Conservation (phyloP, 2,113 vertebrate genomes). For the Cochlearius cochlearius region DNA sequence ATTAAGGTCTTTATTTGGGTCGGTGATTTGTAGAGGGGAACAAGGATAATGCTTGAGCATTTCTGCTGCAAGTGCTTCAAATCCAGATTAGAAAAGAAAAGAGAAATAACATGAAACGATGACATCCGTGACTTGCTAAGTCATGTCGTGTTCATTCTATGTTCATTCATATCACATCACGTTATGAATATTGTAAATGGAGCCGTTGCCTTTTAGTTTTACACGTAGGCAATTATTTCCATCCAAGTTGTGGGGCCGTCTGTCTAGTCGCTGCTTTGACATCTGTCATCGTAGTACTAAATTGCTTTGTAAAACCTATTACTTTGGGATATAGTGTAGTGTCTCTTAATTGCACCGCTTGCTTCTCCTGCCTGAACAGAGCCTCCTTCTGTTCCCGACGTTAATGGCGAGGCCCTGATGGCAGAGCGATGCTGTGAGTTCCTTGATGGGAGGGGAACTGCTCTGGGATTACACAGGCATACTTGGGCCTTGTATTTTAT, state of each 20-base stretch:
- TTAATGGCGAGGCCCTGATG: neutral
- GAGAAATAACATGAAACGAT: neutral
- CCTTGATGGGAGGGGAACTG: neutral
- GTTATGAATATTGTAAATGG: neutral
- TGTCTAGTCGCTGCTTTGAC: neutral
- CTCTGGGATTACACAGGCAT: neutral
- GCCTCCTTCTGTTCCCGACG: neutral
- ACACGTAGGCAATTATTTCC: neutral
- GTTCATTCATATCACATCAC: neutral
- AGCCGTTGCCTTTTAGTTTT: neutral
- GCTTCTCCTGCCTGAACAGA: slow-evolving; percentile 17
- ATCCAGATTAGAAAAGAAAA: neutral
- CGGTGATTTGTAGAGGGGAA: neutral
- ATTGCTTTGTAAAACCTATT: slow-evolving; percentile 30
- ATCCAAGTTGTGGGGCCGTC: neutral
- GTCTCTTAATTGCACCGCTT: slow-evolving; percentile 9
- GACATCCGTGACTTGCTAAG: neutral
- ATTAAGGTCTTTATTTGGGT: neutral
- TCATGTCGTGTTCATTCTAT: neutral
- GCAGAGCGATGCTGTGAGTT: neutral
- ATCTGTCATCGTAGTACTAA: neutral
- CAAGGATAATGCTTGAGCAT: neutral
- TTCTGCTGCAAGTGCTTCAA: neutral
- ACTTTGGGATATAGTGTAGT: neutral
- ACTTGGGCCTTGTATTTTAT: neutral